phyloP scores from a whole-genome alignment of 2,113 vertebrate genomes.

The Lethenteron reissneri region DNA sequence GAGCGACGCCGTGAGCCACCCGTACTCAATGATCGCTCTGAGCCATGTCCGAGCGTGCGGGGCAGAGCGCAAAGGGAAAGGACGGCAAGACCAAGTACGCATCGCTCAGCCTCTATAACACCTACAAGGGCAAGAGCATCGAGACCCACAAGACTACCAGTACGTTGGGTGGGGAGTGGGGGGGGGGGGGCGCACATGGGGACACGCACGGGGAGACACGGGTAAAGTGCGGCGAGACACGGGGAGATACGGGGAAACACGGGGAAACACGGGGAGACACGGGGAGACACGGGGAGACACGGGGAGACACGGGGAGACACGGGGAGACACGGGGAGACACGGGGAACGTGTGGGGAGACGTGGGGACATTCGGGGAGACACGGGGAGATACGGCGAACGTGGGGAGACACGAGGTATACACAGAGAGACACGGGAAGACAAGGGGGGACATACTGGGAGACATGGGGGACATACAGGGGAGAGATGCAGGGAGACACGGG shows the following conservation, averaged over 20 bases:
- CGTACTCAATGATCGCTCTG: conserved; percentile 98
- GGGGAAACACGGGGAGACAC: not conserved
- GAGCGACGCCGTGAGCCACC: conserved; percentile 7
- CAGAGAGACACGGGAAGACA: no score
- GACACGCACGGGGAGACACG: not conserved
- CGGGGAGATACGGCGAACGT: not conserved
- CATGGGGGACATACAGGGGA: no score
- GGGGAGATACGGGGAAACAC: not conserved
- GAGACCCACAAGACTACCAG: conserved; percentile 98
- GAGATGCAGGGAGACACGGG: no score
- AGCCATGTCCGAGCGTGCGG: conserved; percentile 99
- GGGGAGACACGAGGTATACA: not conserved
- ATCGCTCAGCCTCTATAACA: conserved; percentile 99
- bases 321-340: not conserved
- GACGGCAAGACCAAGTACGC: conserved; percentile 99
- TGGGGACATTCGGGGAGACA: no score
- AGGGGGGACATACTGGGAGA: no score
- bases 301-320: not conserved
- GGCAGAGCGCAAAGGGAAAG: conserved; percentile 99
- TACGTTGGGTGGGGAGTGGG: conserved; percentile 18
- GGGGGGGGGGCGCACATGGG: not conserved
- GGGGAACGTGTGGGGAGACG: no score
- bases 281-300: not conserved
- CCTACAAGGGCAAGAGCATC: conserved; percentile 94
- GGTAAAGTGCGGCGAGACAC: not conserved